Base-by-base conservation (phyloP, 2,113 vertebrate genomes). In the Tetraodon nigroviridis region DNA sequence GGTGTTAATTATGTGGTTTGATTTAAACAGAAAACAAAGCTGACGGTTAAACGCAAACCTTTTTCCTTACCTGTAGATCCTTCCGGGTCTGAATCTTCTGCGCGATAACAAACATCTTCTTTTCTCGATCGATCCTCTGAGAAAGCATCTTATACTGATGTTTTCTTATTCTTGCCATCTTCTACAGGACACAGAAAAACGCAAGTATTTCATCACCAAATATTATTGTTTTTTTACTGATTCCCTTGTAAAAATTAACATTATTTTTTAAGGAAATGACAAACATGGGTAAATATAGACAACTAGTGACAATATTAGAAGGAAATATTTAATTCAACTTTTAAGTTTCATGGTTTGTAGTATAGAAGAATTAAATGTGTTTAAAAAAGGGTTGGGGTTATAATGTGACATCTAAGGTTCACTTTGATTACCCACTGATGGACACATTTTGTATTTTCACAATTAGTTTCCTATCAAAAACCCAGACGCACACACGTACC, bases 61-160 rank as follows among this genome's bases (percentile, higher is more conserved):
- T 45, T 11, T 12, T 68, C 21, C 56, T 94, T 80, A 99, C 96
- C 92, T 94, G 59, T 3, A 99, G 88, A 84, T 99, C 97, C 86
- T 94, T 96, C 22, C 92, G 90, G 3, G 93, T 92, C 85, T 99
- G 96, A 80, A 99, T 95, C 86, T 99, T 99, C 90, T 99, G 94
- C 15, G 89, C 83, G 61, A 97, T 85, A 46, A 97, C 82, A 65
- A 95, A 98, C 91, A 99, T 86, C 73, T 94, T 88, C 84, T 91
- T 95, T 71, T 99, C 97, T 17, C 96, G 81, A 52, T 95, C 92
- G n/a, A 99, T 94, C 73, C 96, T 90, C 75, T 98, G 93, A n/a
- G 86, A 91, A 64, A 99, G 89, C 57, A 94, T 69, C 40, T 69
- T 79, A 22, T 98, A 98, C 63, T 93, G 93, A 45, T 86, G 86